Base-by-base conservation (phyloP, 2,797 vertebrate species). In the Malurus splendens region DNA sequence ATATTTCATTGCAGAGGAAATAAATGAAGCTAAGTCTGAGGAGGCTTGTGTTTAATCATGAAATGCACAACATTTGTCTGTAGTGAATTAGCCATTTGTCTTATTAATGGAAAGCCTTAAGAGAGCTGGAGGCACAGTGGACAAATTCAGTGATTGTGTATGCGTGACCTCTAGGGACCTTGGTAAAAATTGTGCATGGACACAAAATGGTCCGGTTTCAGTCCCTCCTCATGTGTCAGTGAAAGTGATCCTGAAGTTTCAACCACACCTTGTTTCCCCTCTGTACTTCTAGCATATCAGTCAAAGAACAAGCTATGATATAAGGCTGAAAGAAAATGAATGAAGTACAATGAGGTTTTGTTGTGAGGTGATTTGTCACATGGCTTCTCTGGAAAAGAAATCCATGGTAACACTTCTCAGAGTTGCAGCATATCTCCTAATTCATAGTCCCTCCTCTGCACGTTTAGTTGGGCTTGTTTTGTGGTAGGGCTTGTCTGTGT, bases 1-100 rank as follows among this genome's bases (percentile, higher is more conserved):
- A 90, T 97, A 96, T 96, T 97, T 97, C 94, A 95, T 93, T 90
- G 64, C 83, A 77, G 51, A 80, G 82, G 61, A 96, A 96, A 96
- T 91, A 96, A 96, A 97, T 92, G 95, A 95, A 95, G 75, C 72
- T 48, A 36, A 52, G 86, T 90, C 80, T 86, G 60, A 81, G 50
- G 59, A 92, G 62, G 72, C 67, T 82, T 92, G 93, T 95, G 83
- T 95, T 97, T 96, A 96, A 96, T 97, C 95, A 95, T 74, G 88
- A 96, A 96, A 86, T 88, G 88, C 61, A 52, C 86, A 93, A 64
- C 93, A 93, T 96, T 96, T 93, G 95, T 94, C 87, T 90, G 67
- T 19, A 32, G 72, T 36, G 92, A 96, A 94, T 95, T 92, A 93
- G 89, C 87, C 76, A 93, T 97, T 97, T 96, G 89, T 97, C 93